Evolutionary conservation across 2,797 vertebrate genomes (phyloP).

Genomic region (Darevskia nairensis): DNA sequence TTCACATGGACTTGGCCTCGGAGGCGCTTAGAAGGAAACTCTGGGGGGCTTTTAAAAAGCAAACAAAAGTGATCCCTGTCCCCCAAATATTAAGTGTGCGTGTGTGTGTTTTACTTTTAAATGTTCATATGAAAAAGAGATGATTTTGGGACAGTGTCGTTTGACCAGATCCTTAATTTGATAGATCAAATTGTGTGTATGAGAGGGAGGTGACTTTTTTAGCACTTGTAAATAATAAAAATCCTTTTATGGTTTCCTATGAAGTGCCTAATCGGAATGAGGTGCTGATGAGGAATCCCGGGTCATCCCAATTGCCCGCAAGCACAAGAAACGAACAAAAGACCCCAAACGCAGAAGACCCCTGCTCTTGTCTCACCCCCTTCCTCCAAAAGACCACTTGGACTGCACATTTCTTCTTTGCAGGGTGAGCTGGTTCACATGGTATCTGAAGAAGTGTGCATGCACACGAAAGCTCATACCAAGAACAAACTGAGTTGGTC

Average conservation of each 20-base stretch:
- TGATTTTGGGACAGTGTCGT: slow-evolving; percentile 97
- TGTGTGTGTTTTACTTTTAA: slow-evolving; percentile 88
- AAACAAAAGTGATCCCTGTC: not conserved
- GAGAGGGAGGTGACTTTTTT: slow-evolving; percentile 73
- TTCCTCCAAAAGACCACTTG: not conserved
- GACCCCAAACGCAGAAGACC: not conserved
- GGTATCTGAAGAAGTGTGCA: too few species aligned
- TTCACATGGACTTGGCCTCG: slow-evolving; percentile 85
- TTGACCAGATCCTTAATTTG: slow-evolving; percentile 89
- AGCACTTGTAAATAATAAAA: slow-evolving; percentile 90
- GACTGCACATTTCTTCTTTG: not conserved
- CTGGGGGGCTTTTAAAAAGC: slow-evolving; percentile 39
- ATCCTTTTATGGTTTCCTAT: slow-evolving; percentile 93
- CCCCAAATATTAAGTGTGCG: not conserved
- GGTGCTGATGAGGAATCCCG: slow-evolving; percentile 54
- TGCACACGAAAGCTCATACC: too few species aligned
- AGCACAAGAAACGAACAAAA: not conserved
- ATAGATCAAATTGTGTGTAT: slow-evolving; percentile 80
- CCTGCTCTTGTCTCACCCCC: too few species aligned
- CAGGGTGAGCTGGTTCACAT: too few species aligned
- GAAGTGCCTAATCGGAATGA: slow-evolving; percentile 66
- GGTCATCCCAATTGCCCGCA: slow-evolving; percentile 41
- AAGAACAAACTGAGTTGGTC: too few species aligned
- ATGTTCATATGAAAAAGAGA: slow-evolving; percentile 91
- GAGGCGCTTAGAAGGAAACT: slow-evolving; percentile 80